phyloP scores from a whole-genome alignment of 2,797 vertebrate species.

The Falco concolor region DNA sequence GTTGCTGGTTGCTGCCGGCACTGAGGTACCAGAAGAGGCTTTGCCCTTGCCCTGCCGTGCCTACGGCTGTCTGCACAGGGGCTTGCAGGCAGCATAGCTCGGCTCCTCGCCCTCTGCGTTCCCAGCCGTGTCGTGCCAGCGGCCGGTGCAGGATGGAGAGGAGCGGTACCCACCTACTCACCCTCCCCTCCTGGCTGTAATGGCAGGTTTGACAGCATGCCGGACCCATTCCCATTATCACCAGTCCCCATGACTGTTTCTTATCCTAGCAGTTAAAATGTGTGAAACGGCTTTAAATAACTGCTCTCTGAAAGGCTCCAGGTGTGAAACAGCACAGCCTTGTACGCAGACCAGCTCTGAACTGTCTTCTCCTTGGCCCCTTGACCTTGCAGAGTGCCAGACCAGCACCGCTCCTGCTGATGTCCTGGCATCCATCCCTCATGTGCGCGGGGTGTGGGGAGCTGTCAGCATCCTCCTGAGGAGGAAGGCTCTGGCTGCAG shows the following conservation, averaged over 20 bases:
- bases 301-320: neutral
- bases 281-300: neutral
- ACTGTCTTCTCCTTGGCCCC: neutral
- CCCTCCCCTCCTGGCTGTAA: rapidly evolving
- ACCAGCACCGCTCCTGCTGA: neutral
- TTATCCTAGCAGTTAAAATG: neutral
- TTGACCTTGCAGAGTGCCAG: neutral
- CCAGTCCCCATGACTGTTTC: neutral
- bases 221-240: rapidly evolving
- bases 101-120: neutral
- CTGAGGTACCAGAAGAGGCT: neutral
- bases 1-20: neutral
- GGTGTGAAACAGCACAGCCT: neutral
- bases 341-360: neutral
- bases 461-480: neutral
- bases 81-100: neutral
- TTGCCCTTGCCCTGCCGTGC: neutral
- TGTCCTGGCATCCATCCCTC: neutral
- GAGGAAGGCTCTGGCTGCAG: neutral
- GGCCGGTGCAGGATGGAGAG: neutral
- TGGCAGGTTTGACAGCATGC: neutral
- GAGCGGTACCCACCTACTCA: neutral
- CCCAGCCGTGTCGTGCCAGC: neutral
- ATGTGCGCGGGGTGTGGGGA: neutral
- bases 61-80: neutral